Percentiles rank a stretch among this genome's conserved stretches.
Evolutionary conservation across 2,797 vertebrate species (phyloP).

Genomic region (Sebastiscus tertius): DNA sequence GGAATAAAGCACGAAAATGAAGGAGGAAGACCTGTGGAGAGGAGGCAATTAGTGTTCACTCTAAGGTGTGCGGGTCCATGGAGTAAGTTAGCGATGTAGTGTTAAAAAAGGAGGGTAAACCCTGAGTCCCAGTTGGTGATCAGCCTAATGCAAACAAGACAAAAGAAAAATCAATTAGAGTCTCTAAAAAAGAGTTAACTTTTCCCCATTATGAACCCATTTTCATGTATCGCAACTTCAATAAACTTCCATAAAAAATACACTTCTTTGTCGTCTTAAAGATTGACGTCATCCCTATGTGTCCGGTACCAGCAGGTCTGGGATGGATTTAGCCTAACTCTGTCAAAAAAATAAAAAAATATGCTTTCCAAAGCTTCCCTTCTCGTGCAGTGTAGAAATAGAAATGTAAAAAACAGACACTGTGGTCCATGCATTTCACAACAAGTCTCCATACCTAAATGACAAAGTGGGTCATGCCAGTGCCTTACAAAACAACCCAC

Average conservation of each 20-base stretch:
- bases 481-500: slow-evolving; percentile 29
- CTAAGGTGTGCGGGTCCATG: slow-evolving; percentile 16
- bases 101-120: slow-evolving; percentile 11
- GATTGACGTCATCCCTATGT: neutral
- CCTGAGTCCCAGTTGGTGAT: slow-evolving; percentile 20
- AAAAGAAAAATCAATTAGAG: slow-evolving; percentile 4
- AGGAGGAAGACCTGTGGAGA: slow-evolving; percentile 50
- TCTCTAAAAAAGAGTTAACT: neutral
- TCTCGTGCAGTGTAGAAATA: slow-evolving; percentile 19
- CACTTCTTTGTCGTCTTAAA: neutral
- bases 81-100: slow-evolving; percentile 35
- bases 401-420: slow-evolving; percentile 31
- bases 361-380: slow-evolving; percentile 7
- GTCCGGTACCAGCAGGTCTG: neutral
- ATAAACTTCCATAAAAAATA: neutral
- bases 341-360: neutral
- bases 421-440: slow-evolving; percentile 45
- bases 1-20: slow-evolving; percentile 48
- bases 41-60: slow-evolving; percentile 57
- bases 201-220: neutral
- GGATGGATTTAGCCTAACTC: neutral
- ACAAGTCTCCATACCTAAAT: slow-evolving; percentile 38
- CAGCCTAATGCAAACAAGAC: neutral
- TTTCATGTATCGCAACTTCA: neutral
- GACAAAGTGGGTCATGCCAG: slow-evolving; percentile 34